Evolutionary conservation across 1,140 invertebrate genomes (phyloP).

Genomic region (Panulirus ornatus): DNA sequence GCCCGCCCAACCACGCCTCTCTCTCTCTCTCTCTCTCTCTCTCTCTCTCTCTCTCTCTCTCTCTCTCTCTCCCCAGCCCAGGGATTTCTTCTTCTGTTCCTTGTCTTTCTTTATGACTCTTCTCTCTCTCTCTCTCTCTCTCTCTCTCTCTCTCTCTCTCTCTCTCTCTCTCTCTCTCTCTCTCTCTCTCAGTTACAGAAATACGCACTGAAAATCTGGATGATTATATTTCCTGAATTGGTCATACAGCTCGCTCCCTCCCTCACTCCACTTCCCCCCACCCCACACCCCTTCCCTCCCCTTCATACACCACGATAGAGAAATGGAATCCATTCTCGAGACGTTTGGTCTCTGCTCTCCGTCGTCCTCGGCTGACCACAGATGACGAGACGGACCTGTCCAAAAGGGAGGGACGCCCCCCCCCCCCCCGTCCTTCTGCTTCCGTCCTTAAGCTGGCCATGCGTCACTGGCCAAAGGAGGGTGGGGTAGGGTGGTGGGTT

Average conservation of each 20-base stretch:
- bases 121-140: background rate
- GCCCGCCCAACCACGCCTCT: background rate
- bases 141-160: background rate
- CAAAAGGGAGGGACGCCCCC: too few species aligned
- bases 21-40: conserved; percentile 1
- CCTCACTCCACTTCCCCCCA: too few species aligned
- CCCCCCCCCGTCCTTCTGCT: too few species aligned
- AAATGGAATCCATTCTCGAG: too few species aligned
- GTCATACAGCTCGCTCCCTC: too few species aligned
- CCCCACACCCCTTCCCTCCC: background rate
- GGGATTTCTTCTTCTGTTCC: background rate
- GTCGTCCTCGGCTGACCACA: too few species aligned
- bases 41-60: background rate
- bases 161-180: background rate
- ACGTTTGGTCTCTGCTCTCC: too few species aligned
- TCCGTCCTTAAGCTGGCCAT: too few species aligned
- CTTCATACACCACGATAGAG: background rate
- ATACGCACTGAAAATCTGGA: too few species aligned
- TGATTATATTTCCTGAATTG: background rate
- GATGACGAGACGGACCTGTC: too few species aligned
- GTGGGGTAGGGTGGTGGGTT: too few species aligned
- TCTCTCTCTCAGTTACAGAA: background rate
- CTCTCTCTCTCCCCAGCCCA: background rate
- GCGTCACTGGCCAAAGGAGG: too few species aligned
- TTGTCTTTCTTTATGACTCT: background rate